Base-by-base conservation (phyloP, 2,888 invertebrate genomes). In the Hedya salicella region DNA sequence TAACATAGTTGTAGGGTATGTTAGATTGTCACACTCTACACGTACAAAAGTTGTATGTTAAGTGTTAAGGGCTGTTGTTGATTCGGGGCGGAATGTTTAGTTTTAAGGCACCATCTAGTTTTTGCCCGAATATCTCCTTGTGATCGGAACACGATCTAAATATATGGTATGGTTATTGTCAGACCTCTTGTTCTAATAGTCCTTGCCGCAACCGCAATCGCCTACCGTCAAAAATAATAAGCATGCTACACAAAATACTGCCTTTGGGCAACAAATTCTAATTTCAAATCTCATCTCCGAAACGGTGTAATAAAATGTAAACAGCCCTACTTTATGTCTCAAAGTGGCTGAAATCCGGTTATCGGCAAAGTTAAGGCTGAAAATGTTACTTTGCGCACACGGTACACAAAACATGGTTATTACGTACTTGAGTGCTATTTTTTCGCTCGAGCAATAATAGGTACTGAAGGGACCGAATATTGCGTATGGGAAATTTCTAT, bases 291-390 rank as follows among this genome's bases (percentile, higher is more conserved):
- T 64, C 59, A 50, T 52, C 19, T 44, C 44, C 14, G 19, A 50
- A 19, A 36, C 21, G 21, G 36, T 36, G 49, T 64, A 59, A 61
- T 40, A 66, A 53, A 32, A 53, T 49, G 46, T 60, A 60, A 61
- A 54, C 60, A 42, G 50, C 56, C 50, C 56, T 46, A 59, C 52
- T 64, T 64, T 59, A 52, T 57, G 57, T 44, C 36, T 46, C 44
- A 52, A 64, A 64, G 44, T 64, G 50, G 17, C 52, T 30, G 14
- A 39, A 40, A 65, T 65, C 25, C 60, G 60, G 59, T 65, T 65
- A 65, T 60, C 46, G 60, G 57, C 11, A 56, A 56, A 25, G 60
- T 44, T 48, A 19, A 53, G 52, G 46, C 65, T 46, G 53, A 65
- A 60, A 65, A 65, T 21, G 30, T 48, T 54, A 46, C 21, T 49